A percentile compares a stretch with the other conserved stretches of the same genome.
Conservation (phyloP, 2,797 vertebrate genomes). For the Chloroceryle inda region DNA sequence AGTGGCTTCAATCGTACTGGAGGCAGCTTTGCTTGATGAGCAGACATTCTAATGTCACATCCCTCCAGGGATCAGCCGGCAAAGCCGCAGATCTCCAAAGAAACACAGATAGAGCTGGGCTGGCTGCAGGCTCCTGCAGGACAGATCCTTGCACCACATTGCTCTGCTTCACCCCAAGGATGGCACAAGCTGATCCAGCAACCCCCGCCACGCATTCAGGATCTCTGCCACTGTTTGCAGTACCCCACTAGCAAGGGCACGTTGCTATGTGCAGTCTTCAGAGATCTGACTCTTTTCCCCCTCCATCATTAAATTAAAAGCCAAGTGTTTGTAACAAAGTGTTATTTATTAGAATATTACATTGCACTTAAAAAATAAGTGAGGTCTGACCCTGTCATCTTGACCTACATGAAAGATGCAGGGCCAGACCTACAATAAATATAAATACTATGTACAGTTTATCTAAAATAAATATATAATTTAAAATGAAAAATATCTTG, state of each 20-base stretch:
- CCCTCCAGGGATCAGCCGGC: background rate
- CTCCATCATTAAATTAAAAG: background rate
- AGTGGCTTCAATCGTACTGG: fast-evolving
- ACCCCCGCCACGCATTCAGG: fast-evolving
- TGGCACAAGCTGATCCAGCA: background rate
- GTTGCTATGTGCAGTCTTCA: background rate
- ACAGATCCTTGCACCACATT: background rate
- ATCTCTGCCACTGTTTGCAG: background rate
- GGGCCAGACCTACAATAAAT: conserved; percentile 79
- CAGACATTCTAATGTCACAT: background rate
- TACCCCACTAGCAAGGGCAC: background rate
- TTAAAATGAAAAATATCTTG: conserved; percentile 83
- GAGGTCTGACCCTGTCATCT: conserved; percentile 5
- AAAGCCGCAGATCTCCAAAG: background rate
- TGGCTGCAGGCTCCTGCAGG: background rate
- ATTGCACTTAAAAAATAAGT: conserved; percentile 72
- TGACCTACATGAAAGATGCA: background rate
- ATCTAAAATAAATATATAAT: conserved; percentile 88
- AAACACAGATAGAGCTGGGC: no score
- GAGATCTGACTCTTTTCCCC: background rate
- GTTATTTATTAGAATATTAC: conserved; percentile 79
- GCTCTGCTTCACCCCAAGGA: background rate
- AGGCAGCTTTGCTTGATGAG: background rate
- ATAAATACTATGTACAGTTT: conserved; percentile 87
- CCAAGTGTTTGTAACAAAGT: conserved; percentile 57